These are phyloP conservation scores for Parasteatoda tepidariorum DNA, from an alignment of 1,140 invertebrate species.

Conservation along the genomic window DNA sequence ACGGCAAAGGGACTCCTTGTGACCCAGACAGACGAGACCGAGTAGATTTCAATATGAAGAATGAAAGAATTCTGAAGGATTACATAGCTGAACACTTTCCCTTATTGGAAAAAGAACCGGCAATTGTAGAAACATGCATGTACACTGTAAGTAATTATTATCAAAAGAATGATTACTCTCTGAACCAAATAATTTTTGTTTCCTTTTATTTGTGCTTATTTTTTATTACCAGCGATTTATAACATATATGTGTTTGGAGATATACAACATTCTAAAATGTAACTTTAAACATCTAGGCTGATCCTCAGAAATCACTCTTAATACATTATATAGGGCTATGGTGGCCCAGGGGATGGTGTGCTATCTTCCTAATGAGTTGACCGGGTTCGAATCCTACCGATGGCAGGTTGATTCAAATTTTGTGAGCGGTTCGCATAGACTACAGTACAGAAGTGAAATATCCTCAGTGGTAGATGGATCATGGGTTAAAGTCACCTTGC, in stretches of 20 bases:
- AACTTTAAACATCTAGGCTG: too few species aligned
- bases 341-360: too few species aligned
- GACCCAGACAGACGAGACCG: slow-evolving; percentile 11
- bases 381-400: too few species aligned
- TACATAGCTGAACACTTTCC: slow-evolving; percentile 10
- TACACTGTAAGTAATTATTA: slow-evolving; percentile 3
- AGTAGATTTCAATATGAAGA: background rate
- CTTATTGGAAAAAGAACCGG: background rate
- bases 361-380: too few species aligned
- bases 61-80: background rate
- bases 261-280: background rate
- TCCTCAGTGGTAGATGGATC: too few species aligned
- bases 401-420: too few species aligned
- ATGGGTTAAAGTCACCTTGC: too few species aligned
- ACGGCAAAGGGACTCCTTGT: background rate
- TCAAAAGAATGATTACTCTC: background rate
- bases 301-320: too few species aligned
- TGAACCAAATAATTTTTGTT: background rate
- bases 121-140: slow-evolving; percentile 18
- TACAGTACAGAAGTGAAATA: too few species aligned
- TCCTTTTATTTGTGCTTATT: background rate
- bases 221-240: background rate
- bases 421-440: too few species aligned
- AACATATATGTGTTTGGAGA: background rate
- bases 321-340: too few species aligned